Conservation (phyloP, 2,113 vertebrate species). For the Notiomystis cincta region DNA sequence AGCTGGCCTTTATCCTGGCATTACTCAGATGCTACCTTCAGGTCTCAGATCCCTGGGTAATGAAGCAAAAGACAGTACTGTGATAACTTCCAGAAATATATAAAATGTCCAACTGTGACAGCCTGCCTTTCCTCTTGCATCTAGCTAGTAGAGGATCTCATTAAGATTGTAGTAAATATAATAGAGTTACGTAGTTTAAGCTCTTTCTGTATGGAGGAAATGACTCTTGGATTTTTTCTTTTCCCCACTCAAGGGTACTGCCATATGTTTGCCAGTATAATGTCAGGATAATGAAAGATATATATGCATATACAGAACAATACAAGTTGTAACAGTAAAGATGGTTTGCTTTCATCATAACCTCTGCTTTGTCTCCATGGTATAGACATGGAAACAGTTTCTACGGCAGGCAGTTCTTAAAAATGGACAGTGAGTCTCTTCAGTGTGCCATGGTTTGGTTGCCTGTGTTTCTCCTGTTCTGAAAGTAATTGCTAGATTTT, state of each 20-base stretch:
- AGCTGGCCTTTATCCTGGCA: background rate
- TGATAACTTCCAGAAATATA: background rate
- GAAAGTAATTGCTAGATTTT: background rate
- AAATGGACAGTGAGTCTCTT: background rate
- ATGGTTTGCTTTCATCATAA: background rate
- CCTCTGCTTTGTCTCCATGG: background rate
- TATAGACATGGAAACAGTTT: background rate
- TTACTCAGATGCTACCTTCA: background rate
- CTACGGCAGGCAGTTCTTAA: background rate
- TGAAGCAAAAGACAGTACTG: background rate
- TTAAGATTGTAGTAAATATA: background rate
- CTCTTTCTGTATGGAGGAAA: background rate
- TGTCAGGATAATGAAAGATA: background rate
- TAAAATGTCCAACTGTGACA: background rate
- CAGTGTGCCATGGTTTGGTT: background rate
- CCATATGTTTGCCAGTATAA: background rate
- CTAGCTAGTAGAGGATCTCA: background rate
- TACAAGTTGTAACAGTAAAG: background rate
- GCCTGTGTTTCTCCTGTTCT: background rate
- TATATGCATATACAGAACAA: background rate
- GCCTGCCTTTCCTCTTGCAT: background rate
- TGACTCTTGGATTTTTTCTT: fast-evolving
- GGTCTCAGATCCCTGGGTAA: background rate
- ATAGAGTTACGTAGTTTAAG: background rate
- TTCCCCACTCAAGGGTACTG: background rate